Base-by-base conservation (phyloP, 2,797 vertebrate genomes). In the Gymnothorax javanicus region DNA sequence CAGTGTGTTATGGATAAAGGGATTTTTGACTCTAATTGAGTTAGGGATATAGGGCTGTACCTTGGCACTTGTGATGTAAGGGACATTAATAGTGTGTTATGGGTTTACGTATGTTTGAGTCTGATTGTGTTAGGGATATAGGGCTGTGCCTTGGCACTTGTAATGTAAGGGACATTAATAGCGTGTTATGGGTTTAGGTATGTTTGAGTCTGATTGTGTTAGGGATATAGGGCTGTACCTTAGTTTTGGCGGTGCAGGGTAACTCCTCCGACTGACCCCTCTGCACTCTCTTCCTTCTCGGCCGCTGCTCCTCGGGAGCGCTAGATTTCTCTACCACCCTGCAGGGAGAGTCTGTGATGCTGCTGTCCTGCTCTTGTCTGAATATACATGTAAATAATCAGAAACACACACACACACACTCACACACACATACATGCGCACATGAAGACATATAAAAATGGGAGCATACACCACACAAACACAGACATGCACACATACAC, bases 251-350 rank as follows among this genome's bases (percentile, higher is more conserved):
- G 69, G 88, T 87, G 67, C 84, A 89, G 60, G 96, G 94, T 88
- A 97, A 96, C 82, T 99, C 98, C 82, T 97, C 96, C 0, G 98
- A 99, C 91, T 95, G 97, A 86, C 97, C 98, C 84, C 96, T 90
- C 81, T 97, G 97, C 75, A 98, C 94, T 58, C 95, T 95, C 20
- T 94, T 94, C 87, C 93, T 94, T 84, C 91, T 95, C 86, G 96
- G 96, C 5, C 92, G 95, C 85, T 95, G 95, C 9, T 92, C 88
- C 0, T 96, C 95, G 91, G 96, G 96, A 89, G 33, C 33, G 33
- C 33, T 43, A 43, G 96, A 95, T 85, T 95, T 94, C 54, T 95
- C 95, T 0, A 93, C 94, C 0, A 97, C 97, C 94, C 97, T 97
- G 0, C 97, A 98, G 60, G 96, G 95, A 27, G 97, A 98, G 71